These are phyloP conservation scores for Agonopterix alstromeriana DNA, from an alignment of 2,888 invertebrate genomes.

Conservation along the genomic window DNA sequence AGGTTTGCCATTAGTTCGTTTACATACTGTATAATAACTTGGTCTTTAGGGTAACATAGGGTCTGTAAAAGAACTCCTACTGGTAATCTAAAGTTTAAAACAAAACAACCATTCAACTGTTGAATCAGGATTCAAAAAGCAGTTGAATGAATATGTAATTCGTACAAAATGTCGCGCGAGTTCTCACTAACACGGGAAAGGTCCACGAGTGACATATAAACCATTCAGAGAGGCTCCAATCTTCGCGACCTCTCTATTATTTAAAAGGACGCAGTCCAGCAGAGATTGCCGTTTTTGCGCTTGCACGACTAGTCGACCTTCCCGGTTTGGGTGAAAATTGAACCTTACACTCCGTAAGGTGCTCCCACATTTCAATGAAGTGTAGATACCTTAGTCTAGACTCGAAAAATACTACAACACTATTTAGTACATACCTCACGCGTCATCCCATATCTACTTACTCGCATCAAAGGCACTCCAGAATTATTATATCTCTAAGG, in stretches of 20 bases:
- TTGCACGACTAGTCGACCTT: constrained; percentile 24
- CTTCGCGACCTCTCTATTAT: constrained; percentile 72
- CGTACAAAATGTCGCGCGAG: constrained; percentile 52
- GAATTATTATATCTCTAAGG: no score
- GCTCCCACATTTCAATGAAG: no score
- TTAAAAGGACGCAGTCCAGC: constrained; percentile 60
- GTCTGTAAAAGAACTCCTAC: background rate
- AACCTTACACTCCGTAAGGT: no score
- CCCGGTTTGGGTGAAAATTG: background rate
- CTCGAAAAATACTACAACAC: no score
- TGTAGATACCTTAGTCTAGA: no score
- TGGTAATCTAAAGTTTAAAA: no score
- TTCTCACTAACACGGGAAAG: constrained; percentile 55
- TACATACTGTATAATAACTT: no score
- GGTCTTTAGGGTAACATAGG: no score
- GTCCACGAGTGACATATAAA: constrained; percentile 73
- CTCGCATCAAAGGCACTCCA: no score
- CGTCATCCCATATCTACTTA: no score
- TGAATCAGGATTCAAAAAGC: constrained; percentile 40
- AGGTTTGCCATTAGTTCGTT: no score
- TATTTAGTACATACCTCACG: no score
- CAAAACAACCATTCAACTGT: constrained; percentile 15
- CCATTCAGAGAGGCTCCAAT: constrained; percentile 70
- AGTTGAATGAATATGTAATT: constrained; percentile 67
- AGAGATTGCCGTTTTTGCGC: constrained; percentile 54